Conservation (phyloP, 2,888 invertebrate species). For the Cantharis rufa region DNA sequence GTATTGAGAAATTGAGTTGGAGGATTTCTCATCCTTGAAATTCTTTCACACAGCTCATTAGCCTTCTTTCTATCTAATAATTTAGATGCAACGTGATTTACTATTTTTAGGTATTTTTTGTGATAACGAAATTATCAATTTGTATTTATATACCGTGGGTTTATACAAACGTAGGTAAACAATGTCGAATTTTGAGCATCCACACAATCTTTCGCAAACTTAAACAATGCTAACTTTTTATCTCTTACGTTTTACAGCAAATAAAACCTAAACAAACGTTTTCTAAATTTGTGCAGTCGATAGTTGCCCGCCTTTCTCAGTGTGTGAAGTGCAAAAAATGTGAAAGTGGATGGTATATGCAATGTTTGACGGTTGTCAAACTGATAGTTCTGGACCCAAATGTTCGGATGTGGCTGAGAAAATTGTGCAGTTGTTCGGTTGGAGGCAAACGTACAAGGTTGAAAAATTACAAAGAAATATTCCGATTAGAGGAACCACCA, state of each 20-base stretch:
- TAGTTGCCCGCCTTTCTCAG: background rate
- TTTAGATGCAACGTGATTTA: background rate
- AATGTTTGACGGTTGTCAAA: slow-evolving; percentile 50
- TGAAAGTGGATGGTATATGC: slow-evolving; percentile 6
- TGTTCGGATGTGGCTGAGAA: slow-evolving; percentile 80
- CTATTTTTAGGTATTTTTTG: background rate
- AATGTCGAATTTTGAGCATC: background rate
- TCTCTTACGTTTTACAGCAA: background rate
- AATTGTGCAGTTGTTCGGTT: slow-evolving; percentile 75
- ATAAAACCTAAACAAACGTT: background rate
- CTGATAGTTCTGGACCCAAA: slow-evolving; percentile 56
- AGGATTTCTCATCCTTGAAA: background rate
- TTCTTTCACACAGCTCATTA: background rate
- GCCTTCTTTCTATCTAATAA: background rate
- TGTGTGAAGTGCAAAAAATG: background rate
- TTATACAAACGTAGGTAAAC: background rate
- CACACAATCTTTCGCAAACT: background rate
- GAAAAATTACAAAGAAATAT: slow-evolving; percentile 73
- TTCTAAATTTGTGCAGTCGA: background rate
- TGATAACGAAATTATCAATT: background rate
- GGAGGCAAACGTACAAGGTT: slow-evolving; percentile 80
- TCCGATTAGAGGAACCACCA: slow-evolving; percentile 57
- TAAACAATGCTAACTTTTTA: background rate
- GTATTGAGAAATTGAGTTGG: background rate
- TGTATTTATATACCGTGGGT: background rate